Evolutionary conservation across 2,888 invertebrate genomes (phyloP), one percentile per base, ranked within the genome.

Genomic region (Lepidocyrtoides sp.): DNA sequence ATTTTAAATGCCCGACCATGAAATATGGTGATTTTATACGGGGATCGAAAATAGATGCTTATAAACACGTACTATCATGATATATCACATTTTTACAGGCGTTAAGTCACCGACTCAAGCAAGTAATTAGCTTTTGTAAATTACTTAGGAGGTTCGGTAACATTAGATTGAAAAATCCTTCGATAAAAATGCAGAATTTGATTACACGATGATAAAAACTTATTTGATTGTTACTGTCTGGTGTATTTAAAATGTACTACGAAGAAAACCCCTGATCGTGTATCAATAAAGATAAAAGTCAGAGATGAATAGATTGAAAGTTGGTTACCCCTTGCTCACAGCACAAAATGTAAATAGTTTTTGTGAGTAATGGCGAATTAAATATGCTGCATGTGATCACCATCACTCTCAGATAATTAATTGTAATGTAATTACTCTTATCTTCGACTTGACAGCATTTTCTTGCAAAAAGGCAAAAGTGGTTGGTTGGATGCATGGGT

Each of bases 11-110:
- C 36, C 41, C 7, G 1, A 20, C 41, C 72, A 87, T 87, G 87
- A 87, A 87, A 87, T 87, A 87, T 87, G 48, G 66, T 79, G 75
- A 87, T 79, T 87, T 87, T 87, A 87, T 87, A 87, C 87, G 57
- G 17, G 66, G 63, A 87, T 32, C 44, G 29, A 54, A 54, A 20
- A 17, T 54, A 7, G 44, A 44, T 48, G 75, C 12, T 12, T 36
- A 66, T 66, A 66, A 29, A 66, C 14, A 29, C 29, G 26, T 29
- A 26, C 23, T 29, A 12, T 14, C 66, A 29, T 66, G 26, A 29
- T 66, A 12, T 26, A 66, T 66, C 10, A n/a, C 8, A 66, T 10
- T n/a, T n/a, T n/a, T n/a, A 66, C 8, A 29, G 12, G 32, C 29
- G 32, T 66, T 29, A 29, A 29, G 26, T 8, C 3, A 23, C n/a